A percentile compares a stretch with the other conserved stretches of the same genome.
Conservation (phyloP, 2,888 invertebrate species). For the Ormyrus pomaceus region DNA sequence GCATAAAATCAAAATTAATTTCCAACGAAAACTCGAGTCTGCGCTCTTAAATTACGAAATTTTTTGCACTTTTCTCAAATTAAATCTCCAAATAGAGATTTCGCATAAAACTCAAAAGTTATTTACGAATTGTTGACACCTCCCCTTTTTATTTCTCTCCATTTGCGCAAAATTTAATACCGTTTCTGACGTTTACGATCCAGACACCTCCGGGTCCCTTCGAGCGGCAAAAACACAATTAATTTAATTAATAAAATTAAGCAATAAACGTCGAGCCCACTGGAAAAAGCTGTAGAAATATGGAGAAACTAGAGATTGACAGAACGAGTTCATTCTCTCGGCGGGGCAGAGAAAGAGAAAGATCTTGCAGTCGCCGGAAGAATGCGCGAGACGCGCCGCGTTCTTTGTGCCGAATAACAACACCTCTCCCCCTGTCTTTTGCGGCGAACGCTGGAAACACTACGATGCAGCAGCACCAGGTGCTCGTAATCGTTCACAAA, state of each 20-base stretch:
- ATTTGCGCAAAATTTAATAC: background rate
- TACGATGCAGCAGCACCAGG: conserved; percentile 68
- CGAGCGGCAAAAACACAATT: too few species aligned
- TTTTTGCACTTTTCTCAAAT: too few species aligned
- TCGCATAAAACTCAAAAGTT: too few species aligned
- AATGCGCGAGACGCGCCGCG: conserved; percentile 16
- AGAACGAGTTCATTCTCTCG: conserved; percentile 56
- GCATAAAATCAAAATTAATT: conserved; percentile 6
- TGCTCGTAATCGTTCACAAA: conserved; percentile 74
- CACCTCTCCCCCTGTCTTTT: conserved; percentile 58
- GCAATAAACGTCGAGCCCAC: conserved; percentile 28
- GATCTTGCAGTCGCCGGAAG: conserved; percentile 28
- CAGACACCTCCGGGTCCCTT: background rate
- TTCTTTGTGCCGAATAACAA: conserved; percentile 52
- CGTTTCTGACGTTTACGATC: background rate
- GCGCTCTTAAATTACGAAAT: too few species aligned
- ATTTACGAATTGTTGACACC: too few species aligned
- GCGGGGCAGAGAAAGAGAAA: conserved; percentile 27
- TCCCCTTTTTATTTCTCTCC: too few species aligned
- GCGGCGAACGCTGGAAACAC: conserved; percentile 51
- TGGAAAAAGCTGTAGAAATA: conserved; percentile 27
- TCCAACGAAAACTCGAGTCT: background rate
- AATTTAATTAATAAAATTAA: conserved; percentile 41
- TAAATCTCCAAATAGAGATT: too few species aligned
- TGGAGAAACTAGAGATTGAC: conserved; percentile 34